Evolutionary conservation across 2,113 vertebrate species (phyloP).

Genomic region (Carettochelys insculpta): DNA sequence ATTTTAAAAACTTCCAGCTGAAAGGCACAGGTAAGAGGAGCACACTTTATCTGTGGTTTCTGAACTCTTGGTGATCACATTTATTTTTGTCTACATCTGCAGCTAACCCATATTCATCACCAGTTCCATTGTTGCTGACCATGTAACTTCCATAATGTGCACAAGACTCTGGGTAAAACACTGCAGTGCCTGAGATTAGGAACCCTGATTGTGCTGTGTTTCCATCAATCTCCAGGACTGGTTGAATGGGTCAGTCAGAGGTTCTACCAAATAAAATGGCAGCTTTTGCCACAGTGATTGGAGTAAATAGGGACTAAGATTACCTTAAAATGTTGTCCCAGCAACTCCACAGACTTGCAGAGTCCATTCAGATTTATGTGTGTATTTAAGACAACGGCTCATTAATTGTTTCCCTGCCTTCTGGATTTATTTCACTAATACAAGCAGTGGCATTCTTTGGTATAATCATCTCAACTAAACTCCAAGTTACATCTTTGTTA

Average conservation of each 20-base stretch:
- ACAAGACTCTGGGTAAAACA: background rate
- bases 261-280: background rate
- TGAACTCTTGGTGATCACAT: background rate
- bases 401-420: background rate
- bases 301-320: background rate
- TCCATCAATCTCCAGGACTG: background rate
- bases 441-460: conserved; percentile 20
- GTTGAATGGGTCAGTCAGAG: background rate
- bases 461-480: conserved; percentile 20
- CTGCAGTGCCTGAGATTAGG: background rate
- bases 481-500: conserved; percentile 33
- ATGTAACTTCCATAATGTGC: background rate
- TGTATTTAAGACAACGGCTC: conserved; percentile 23
- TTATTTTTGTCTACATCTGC: background rate
- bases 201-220: background rate
- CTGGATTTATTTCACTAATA: conserved; percentile 29
- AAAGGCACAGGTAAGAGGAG: background rate
- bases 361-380: background rate
- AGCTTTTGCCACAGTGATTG: background rate
- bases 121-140: background rate
- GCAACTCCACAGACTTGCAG: background rate
- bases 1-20: background rate
- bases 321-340: conserved; percentile 12
- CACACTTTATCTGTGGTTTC: background rate
- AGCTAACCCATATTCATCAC: background rate